Conservation (phyloP, 2,888 invertebrate species). For the Neoitamus cyanurus region DNA sequence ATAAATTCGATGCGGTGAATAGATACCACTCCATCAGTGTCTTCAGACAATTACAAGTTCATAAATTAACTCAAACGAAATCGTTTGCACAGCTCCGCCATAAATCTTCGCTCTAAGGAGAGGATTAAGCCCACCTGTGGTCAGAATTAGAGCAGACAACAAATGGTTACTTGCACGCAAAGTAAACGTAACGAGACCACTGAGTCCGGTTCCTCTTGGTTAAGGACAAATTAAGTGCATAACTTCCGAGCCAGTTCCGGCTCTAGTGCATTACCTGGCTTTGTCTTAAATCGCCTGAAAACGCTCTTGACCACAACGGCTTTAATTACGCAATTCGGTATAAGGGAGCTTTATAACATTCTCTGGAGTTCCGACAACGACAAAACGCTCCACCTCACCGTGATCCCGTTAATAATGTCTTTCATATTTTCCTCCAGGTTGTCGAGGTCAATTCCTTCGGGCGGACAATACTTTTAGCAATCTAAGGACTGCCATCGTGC, state of each 20-base stretch:
- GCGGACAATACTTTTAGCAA: not conserved
- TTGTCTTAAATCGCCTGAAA: not conserved
- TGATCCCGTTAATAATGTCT: not conserved
- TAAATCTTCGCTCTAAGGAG: constrained; percentile 22
- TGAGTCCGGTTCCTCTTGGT: constrained; percentile 3
- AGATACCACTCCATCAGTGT: constrained; percentile 7
- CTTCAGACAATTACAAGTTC: constrained; percentile 28
- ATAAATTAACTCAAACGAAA: constrained; percentile 16
- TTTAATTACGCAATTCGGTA: not conserved
- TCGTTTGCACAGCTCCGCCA: not conserved
- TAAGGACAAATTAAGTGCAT: not conserved
- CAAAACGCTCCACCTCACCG: not conserved
- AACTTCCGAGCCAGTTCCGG: not conserved
- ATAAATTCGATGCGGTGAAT: not conserved
- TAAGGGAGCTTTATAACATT: not conserved
- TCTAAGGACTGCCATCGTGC: not conserved
- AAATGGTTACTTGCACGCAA: constrained; percentile 23
- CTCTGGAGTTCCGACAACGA: not conserved
- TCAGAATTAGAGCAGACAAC: constrained; percentile 17
- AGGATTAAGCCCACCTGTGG: constrained; percentile 34
- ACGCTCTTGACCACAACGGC: not conserved
- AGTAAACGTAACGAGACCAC: constrained; percentile 35
- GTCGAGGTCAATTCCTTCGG: not conserved
- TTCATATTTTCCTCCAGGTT: not conserved
- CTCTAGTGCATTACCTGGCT: not conserved